Evolutionary conservation across 2,797 vertebrate species (phyloP), one percentile per base, ranked within the genome.

Genomic region (Sebastolobus alascanus): DNA sequence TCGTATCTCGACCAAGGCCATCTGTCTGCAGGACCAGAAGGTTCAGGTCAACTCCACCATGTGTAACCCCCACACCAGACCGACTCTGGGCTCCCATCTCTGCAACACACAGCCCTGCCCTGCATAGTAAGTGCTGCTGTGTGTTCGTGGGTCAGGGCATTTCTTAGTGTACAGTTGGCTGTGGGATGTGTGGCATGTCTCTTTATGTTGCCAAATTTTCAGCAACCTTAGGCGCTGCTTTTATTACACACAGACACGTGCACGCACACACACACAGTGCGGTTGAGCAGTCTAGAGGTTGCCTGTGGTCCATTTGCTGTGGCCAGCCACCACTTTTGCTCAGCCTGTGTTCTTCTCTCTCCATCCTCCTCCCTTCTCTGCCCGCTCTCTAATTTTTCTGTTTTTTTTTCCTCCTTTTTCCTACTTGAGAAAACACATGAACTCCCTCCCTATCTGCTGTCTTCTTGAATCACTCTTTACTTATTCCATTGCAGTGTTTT

Each of bases 61-160:
- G 77, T 99, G 98, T 73, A 95, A 94, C 64, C 91, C 95, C 13
- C 94, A 93, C 81, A 95, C 75, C 59, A 97, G 95, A 87, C 97
- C 97, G 25, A 89, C 94, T 4, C 90, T 95, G 11, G 96, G 97
- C 71, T 97, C 97, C 76, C 97, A 97, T 59, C 92, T 95, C 14
- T 99, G 99, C 95, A 99, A 97, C 84, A 95, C 94, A 1, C 96
- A 97, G 85, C 96, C 97, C 85, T 99, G 99, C 90, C 97, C 98
- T 27, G 97, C 97, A 59, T 95, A 97, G 98, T 99, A 95, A 97
- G 97, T 96, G 20, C 61, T 73, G 46, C 35, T 65, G 60, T 43
- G 25, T 64, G 80, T 64, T n/a, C n/a, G 46, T 16, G 31, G 37
- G 77, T 87, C 60, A 60, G 35, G 71, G 50, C 33, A 35, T 75